Evolutionary conservation across 2,888 invertebrate genomes (phyloP), one percentile per base, ranked within the genome.

Genomic region (Drosophila rellima): DNA sequence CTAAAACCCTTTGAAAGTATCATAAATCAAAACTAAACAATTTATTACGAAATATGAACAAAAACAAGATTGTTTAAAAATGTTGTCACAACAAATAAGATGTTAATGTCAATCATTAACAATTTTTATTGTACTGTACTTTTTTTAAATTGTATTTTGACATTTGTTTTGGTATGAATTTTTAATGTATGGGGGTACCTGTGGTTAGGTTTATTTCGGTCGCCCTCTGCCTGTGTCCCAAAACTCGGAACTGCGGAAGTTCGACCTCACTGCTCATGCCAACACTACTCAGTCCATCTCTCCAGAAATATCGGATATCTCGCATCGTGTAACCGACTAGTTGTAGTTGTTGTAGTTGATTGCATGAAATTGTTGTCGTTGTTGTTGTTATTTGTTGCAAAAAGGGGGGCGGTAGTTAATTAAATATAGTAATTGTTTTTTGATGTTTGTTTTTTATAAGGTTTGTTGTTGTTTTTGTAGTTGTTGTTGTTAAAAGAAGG

Each of bases 281-380:
- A 94, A 98, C 97, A 94, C 98, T 97, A 94, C 95, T 95, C 93
- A 95, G 95, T 93, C 97, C 97, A 94, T 96, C 95, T 94, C 96
- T 96, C 98, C 98, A 98, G 95, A 96, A 96, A 95, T 98, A 98
- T 94, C 97, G 96, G 95, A 98, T 97, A 95, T 97, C 97, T 95
- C 96, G 96, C 97, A 97, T 97, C 95, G 97, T 97, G 96, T 97
- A 97, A 95, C 97, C 97, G 96, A 97, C 97, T 97, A 87, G 90
- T 70, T 55, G 83, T 64, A 6, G 69, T 82, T 33, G 77, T 76
- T 45, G 55, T 87, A 61, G 60, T 88, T 82, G 54, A 55, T 55
- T 55, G 82, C 82, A 88, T 55, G 54, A 55, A 56, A 26, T 56
- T 56, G 56, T 74, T 51, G 80, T 75, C 7, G 23, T 23, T 8